phyloP scores from a whole-genome alignment of 2,113 vertebrate genomes.

The Herpailurus yagouaroundi region DNA sequence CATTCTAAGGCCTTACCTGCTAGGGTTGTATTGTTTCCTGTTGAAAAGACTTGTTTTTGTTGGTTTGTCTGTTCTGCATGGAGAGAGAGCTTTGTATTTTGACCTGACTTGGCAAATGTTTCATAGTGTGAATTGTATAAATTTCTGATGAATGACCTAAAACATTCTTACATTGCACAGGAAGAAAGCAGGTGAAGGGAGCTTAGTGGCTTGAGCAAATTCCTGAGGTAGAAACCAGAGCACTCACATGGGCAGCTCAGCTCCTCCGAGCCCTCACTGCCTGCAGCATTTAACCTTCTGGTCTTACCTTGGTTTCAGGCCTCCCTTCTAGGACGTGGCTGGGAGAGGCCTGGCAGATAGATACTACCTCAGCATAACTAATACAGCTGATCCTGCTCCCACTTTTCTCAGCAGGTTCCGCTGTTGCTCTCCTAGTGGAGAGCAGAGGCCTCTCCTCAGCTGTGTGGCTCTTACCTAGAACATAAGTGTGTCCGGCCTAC shows the following conservation, averaged over 20 bases:
- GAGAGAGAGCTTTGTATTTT: neutral
- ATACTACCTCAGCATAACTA: neutral
- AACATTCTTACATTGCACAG: neutral
- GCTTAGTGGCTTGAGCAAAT: neutral
- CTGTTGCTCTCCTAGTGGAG: neutral
- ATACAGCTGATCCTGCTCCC: neutral
- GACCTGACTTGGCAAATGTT: neutral
- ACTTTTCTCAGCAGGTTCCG: neutral
- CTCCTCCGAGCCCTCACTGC: neutral
- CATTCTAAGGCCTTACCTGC: neutral
- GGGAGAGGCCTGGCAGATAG: neutral
- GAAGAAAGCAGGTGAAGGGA: neutral
- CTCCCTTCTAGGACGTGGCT: neutral
- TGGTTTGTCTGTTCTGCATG: neutral
- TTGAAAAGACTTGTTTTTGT: neutral
- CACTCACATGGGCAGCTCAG: neutral
- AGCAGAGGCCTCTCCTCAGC: neutral
- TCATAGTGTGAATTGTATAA: rapidly evolving
- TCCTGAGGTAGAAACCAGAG: neutral
- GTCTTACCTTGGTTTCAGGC: neutral
- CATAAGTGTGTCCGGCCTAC: neutral
- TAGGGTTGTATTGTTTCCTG: neutral
- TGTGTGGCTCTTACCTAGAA: neutral
- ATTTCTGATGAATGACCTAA: neutral
- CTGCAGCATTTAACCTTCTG: neutral